Conservation (phyloP, 2,797 vertebrate species). For the Carapus acus region DNA sequence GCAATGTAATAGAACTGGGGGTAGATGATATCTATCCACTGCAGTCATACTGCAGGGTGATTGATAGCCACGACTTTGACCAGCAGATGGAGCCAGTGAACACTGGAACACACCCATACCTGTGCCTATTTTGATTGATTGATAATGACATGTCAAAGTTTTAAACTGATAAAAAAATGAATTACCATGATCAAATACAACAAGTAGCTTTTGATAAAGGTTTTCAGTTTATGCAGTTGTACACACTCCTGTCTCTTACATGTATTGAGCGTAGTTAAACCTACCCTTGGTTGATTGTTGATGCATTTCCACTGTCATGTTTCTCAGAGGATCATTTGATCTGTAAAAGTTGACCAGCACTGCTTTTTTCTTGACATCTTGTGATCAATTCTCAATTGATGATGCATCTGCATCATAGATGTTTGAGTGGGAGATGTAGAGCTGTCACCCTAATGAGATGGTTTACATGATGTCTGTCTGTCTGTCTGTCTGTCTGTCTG, state of each 20-base stretch:
- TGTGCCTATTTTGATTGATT: not conserved
- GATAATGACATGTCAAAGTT: not conserved
- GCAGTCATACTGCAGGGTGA: too few species aligned
- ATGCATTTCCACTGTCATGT: conserved; percentile 44
- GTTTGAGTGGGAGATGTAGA: too few species aligned
- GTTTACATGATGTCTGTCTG: conserved; percentile 27
- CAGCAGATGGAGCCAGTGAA: conserved; percentile 62
- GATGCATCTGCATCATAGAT: conserved; percentile 61
- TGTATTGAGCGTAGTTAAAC: too few species aligned
- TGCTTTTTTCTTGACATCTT: conserved; percentile 65
- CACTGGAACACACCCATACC: not conserved
- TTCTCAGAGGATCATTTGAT: conserved; percentile 49
- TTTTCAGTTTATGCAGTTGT: too few species aligned
- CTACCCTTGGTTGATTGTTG: conserved; percentile 7
- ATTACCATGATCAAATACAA: too few species aligned
- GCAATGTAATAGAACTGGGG: too few species aligned
- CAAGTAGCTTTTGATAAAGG: too few species aligned
- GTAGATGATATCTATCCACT: too few species aligned
- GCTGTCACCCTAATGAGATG: conserved; percentile 50
- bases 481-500: conserved; percentile 16
- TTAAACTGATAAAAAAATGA: not conserved
- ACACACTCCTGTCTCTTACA: too few species aligned
- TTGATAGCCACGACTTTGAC: conserved; percentile 14
- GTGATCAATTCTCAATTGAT: conserved; percentile 51
- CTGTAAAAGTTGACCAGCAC: conserved; percentile 58